A percentile compares a stretch with the other conserved stretches of the same genome.
Evolutionary conservation across 2,888 invertebrate species (phyloP).

Genomic region (Drosophila meridiana): DNA sequence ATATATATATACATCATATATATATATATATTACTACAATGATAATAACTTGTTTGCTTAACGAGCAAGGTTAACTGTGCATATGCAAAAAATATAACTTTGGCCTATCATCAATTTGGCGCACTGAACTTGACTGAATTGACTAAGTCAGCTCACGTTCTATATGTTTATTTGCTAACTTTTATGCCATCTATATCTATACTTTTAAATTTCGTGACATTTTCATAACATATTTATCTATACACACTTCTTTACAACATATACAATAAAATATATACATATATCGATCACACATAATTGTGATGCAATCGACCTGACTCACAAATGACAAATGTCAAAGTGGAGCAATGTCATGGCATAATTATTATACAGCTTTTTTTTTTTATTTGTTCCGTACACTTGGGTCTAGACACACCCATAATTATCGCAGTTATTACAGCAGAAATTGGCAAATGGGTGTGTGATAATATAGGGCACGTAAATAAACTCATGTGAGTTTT

Average conservation of each 20-base stretch:
- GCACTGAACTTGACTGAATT: background rate
- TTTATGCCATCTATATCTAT: background rate
- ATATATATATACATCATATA: background rate
- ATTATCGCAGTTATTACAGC: constrained; percentile 9
- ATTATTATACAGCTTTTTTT: constrained; percentile 10
- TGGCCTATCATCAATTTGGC: background rate
- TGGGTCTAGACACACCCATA: constrained; percentile 31
- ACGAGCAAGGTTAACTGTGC: background rate
- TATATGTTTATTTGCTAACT: background rate
- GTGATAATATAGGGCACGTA: constrained; percentile 26
- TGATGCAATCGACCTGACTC: constrained; percentile 36
- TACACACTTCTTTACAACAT: background rate
- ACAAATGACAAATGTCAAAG: constrained; percentile 23
- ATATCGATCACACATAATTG: constrained; percentile 2
- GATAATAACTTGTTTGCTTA: background rate
- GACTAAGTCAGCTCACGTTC: background rate
- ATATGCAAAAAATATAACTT: background rate
- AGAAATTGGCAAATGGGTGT: constrained; percentile 23
- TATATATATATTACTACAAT: background rate
- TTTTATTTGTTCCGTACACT: constrained; percentile 19
- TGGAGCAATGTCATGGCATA: constrained; percentile 43
- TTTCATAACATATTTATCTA: background rate
- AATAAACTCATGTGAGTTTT: background rate
- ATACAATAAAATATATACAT: background rate
- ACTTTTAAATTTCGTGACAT: background rate